phyloP scores from a whole-genome alignment of 35 echinoderm and acorn worm species.

The Holothuria glaberrima region DNA sequence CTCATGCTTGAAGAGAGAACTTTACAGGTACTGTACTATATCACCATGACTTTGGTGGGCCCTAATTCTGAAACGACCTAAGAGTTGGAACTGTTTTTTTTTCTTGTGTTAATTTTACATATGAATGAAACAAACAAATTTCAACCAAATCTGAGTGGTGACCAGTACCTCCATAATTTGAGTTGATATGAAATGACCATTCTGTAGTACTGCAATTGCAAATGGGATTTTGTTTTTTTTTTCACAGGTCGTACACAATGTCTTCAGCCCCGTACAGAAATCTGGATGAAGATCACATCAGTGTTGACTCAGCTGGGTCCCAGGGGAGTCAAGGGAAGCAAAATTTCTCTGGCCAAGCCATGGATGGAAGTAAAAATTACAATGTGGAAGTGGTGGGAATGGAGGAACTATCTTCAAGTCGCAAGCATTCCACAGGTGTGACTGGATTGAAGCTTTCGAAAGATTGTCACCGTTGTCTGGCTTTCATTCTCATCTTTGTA shows the following conservation, averaged over 20 bases:
- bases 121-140: too few relatives aligned
- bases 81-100: too few relatives aligned
- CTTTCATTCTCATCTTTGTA: conserved; percentile 10
- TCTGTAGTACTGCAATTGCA: too few relatives aligned
- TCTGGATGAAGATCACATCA: conserved; percentile 34
- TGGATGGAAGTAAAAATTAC: not conserved
- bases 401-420: not conserved
- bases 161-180: too few relatives aligned
- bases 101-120: too few relatives aligned
- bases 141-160: too few relatives aligned
- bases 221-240: too few relatives aligned
- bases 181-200: too few relatives aligned
- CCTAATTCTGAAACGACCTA: too few relatives aligned
- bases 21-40: too few relatives aligned
- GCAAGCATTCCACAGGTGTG: not conserved
- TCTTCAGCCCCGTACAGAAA: conserved; percentile 27
- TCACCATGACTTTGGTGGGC: too few relatives aligned
- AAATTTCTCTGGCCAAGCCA: not conserved
- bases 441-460: not conserved
- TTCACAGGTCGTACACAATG: not conserved
- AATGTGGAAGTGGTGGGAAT: conserved; percentile 40
- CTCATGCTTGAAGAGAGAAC: too few relatives aligned
- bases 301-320: conserved; percentile 26
- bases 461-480: not conserved
- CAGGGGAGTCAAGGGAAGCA: not conserved